Evolutionary conservation across 2,888 invertebrate species (phyloP), one percentile per base, ranked within the genome.

Genomic region (Quadroppia sp.): DNA sequence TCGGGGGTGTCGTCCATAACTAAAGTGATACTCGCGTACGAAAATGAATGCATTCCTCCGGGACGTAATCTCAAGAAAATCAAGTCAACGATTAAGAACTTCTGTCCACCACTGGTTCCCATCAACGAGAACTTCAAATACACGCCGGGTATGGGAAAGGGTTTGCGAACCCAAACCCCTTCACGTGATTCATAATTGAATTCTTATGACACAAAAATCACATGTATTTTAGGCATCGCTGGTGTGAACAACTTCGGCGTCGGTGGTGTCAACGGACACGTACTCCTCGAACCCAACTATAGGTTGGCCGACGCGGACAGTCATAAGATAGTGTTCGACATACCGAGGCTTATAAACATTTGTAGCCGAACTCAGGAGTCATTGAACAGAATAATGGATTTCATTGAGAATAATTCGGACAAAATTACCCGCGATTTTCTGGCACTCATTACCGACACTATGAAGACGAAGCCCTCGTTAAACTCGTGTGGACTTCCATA

Each of bases 21-120:
- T 25, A 83, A 83, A 77, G 81, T 84, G 28, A 77, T 85, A 45
- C 80, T 85, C 64, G 80, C 85, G n/a, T 84, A 85, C 81, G 83
- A 85, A 77, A 80, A 53, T 25, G 53, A 53, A 20, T 25, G 53
- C 53, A 53, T 53, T 53, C 53, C 53, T 25, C 15, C 53, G 82
- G 56, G 81, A 81, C 25, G 76, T 77, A 13, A 81, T 85, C 59
- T 85, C 85, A 45, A 82, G 83, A 23, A 86, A 1, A 84, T 85
- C n/a, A 86, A 86, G 78, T 81, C 83, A 71, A 83, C 84, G 78
- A 85, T 85, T 75, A 83, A 40, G 13, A n/a, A 61, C n/a, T 48
- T 56, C 13, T 53, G 53, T 53, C 32, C 40, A 4, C 71, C 48
- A n/a, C 45, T 71, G 20, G 13, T 32, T 28, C 71, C 71, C 9